phyloP scores from a whole-genome alignment of 2,888 invertebrate species.

The Carabus problematicus region DNA sequence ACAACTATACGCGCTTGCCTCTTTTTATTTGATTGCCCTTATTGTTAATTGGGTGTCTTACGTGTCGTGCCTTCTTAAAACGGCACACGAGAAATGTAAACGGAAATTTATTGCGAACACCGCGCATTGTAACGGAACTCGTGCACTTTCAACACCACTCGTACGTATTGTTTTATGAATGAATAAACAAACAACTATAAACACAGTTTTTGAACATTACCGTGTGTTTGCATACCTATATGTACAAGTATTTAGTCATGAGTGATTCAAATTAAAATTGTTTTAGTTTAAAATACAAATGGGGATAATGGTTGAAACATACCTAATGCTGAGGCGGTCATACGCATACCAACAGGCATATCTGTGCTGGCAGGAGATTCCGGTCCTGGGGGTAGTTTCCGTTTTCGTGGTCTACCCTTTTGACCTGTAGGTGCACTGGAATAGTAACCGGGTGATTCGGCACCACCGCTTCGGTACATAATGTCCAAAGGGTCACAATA shows the following conservation, averaged over 20 bases:
- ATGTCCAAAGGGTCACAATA: constrained; percentile 69
- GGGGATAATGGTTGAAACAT: too few relatives aligned
- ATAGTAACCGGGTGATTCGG: constrained; percentile 71
- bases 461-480: constrained; percentile 65
- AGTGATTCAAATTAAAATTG: neutral
- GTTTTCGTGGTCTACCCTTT: constrained; percentile 82
- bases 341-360: constrained; percentile 73
- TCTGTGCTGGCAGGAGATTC: constrained; percentile 66
- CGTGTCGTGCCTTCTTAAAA: constrained; percentile 46
- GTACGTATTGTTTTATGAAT: too few relatives aligned
- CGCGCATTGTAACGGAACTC: too few relatives aligned
- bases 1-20: neutral
- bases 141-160: too few relatives aligned
- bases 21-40: constrained; percentile 47
- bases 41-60: constrained; percentile 54
- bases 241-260: neutral
- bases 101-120: too few relatives aligned
- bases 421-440: constrained; percentile 68
- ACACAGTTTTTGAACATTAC: too few relatives aligned
- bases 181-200: too few relatives aligned
- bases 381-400: constrained; percentile 67
- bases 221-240: too few relatives aligned
- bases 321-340: constrained; percentile 75
- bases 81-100: neutral
- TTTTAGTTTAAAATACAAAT: neutral